Evolutionary conservation across 2,888 invertebrate species (phyloP).

Genomic region (Dascillus cervinus): DNA sequence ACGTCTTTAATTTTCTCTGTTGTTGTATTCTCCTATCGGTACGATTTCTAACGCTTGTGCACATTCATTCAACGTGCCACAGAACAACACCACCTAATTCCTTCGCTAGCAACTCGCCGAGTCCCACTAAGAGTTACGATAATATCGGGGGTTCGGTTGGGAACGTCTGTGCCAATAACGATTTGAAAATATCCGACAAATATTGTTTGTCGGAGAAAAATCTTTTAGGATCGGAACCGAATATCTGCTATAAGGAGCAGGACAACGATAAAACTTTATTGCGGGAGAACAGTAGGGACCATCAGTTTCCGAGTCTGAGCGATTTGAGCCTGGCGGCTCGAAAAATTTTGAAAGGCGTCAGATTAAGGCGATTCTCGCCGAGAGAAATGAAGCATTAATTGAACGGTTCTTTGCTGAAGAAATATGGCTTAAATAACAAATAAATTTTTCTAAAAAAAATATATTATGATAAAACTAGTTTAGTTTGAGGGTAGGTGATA

Average conservation of each 20-base stretch:
- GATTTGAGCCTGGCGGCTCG: constrained; percentile 82
- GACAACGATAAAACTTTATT: constrained; percentile 45
- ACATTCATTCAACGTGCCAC: too few species aligned
- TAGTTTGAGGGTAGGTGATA: too few species aligned
- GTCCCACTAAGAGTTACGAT: constrained; percentile 66
- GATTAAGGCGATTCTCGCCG: constrained; percentile 85
- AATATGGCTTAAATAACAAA: too few species aligned
- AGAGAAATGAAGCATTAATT: constrained; percentile 61
- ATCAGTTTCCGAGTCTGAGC: constrained; percentile 79
- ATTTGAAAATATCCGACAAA: constrained; percentile 35
- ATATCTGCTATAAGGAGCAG: constrained; percentile 55
- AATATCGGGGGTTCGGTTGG: constrained; percentile 68
- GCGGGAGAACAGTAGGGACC: constrained; percentile 58
- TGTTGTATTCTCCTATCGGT: too few species aligned
- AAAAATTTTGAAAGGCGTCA: constrained; percentile 81
- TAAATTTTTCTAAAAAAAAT: too few species aligned
- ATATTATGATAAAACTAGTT: too few species aligned
- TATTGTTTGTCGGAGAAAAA: constrained; percentile 48
- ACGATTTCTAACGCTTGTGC: too few species aligned
- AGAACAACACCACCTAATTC: too few species aligned
- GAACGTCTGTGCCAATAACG: constrained; percentile 51
- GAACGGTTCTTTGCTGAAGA: too few species aligned
- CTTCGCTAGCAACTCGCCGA: constrained; percentile 50
- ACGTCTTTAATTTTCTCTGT: too few species aligned
- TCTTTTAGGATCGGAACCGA: constrained; percentile 68